Evolutionary conservation across 1,140 invertebrate species (phyloP), one percentile per base, ranked within the genome.

Genomic region (Bombus picipes): DNA sequence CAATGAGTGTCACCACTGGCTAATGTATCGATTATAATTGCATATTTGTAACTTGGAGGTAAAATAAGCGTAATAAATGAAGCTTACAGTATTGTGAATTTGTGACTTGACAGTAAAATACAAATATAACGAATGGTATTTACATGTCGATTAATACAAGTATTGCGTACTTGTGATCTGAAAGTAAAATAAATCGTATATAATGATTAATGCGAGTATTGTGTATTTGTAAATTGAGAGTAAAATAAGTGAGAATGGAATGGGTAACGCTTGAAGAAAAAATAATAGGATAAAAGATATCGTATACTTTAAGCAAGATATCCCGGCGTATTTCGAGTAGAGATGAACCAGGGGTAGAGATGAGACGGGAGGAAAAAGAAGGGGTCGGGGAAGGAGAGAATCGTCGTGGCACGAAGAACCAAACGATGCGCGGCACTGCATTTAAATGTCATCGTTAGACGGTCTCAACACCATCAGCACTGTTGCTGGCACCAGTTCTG

Each of bases 381-480:
- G 39, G 41, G 57, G 71, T 73, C 47, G 47, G 39, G 28, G 41
- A 62, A n/a, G 8, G 53, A 81, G 73, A 18, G 74, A 76, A 77
- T 83, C 89, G 88, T 86, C 90, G 90, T 88, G 91, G 92, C 91
- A 92, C 91, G 92, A 92, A 93, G 91, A 94, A 94, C 91, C 93
- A 93, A 95, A 95, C 94, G 94, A 94, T 90, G 93, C 93, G 93
- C 94, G 93, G 92, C 92, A 94, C 94, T 95, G 95, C 95, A 95
- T 95, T 95, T 95, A 95, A 95, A 95, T 95, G 95, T 95, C 94
- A 95, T 95, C 94, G 95, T 95, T 95, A 94, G 93, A 92, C 92
- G 93, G 91, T 90, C 92, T 92, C 92, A 89, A 85, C 86, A 70
- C 92, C 92, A 92, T 89, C 92, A 83, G 89, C 89, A 90, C 88